Conservation (phyloP, 2,888 invertebrate genomes). For the Mesorhabditis sp. region DNA sequence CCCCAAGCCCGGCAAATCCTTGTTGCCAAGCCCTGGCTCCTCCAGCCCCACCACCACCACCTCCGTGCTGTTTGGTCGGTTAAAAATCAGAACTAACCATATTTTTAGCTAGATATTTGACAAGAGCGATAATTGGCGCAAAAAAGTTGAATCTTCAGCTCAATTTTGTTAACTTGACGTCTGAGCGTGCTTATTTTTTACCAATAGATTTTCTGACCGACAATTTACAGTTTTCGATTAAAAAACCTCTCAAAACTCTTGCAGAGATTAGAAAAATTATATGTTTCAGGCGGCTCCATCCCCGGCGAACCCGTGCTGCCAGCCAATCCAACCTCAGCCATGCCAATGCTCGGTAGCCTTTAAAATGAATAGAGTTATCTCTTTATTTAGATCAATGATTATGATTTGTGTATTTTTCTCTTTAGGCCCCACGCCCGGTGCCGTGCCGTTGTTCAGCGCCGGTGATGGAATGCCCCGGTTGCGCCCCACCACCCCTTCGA, state of each 20-base stretch:
- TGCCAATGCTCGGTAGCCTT: constrained; percentile 20
- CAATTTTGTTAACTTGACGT: too few species aligned
- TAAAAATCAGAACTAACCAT: background rate
- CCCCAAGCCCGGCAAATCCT: constrained; percentile 36
- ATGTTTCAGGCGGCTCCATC: constrained; percentile 16
- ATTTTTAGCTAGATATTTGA: too few species aligned
- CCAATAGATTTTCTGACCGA: too few species aligned
- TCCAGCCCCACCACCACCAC: constrained; percentile 20
- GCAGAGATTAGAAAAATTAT: background rate
- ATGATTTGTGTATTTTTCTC: background rate
- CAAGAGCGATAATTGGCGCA: too few species aligned
- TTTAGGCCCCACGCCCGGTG: constrained; percentile 30
- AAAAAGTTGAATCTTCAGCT: too few species aligned
- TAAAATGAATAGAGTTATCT: too few species aligned
- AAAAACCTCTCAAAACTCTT: background rate
- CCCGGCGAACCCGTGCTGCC: constrained; percentile 30
- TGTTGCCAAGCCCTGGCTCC: constrained; percentile 26
- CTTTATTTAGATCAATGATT: too few species aligned
- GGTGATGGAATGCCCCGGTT: constrained; percentile 24
- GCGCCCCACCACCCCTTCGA: constrained; percentile 28
- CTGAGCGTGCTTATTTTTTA: too few species aligned
- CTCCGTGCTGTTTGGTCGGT: constrained; percentile 20
- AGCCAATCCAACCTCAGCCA: constrained; percentile 18
- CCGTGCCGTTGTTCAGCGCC: constrained; percentile 36
- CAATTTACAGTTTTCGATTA: too few species aligned